Evolutionary conservation across 2,113 vertebrate species (phyloP), one percentile per base, ranked within the genome.

Genomic region (Lasiurus cinereus): DNA sequence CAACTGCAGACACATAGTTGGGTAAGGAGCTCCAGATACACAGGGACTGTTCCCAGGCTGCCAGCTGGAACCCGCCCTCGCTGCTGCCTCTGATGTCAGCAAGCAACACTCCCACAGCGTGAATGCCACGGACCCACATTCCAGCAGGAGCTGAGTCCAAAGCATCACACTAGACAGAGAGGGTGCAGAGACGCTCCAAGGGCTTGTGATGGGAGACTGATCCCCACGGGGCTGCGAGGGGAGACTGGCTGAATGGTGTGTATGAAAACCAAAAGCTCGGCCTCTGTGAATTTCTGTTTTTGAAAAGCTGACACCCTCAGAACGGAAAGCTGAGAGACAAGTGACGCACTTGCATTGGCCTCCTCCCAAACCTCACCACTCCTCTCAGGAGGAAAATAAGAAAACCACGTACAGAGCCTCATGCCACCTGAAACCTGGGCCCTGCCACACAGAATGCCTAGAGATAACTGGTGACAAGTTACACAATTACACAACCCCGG

Each of bases 51-150:
- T 50, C 73, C 16, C 3, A 56, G 56, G 84, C 50, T 64, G 83
- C 83, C 91, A 83, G 33, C 54, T 19, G 79, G 77, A 64, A 33
- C 78, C 67, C 33, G n/a, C 16, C 54, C 36, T 66, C 0, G 1
- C 67, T 9, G 52, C 52, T 8, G 24, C 43, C 62, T 89, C 88
- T 96, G 96, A 91, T 15, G 14, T 78, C 52, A 12, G 24, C 3
- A 31, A 36, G 8, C 1, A 74, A 84, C 91, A 86, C 80, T 50
- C 76, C n/a, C 43, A 31, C 8, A 9, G 83, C 2, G 69, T 9
- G 2, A 59, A 67, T 15, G 82, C 72, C 82, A 79, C 72, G 77
- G 87, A 43, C 43, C 92, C 56, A 88, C 83, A 94, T 94, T 94
- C 92, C 80, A n/a, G 24, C 78, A 36, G 0, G 8, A 56, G 90